phyloP scores from a whole-genome alignment of 1,140 invertebrate genomes.

The Leptinotarsa texana region DNA sequence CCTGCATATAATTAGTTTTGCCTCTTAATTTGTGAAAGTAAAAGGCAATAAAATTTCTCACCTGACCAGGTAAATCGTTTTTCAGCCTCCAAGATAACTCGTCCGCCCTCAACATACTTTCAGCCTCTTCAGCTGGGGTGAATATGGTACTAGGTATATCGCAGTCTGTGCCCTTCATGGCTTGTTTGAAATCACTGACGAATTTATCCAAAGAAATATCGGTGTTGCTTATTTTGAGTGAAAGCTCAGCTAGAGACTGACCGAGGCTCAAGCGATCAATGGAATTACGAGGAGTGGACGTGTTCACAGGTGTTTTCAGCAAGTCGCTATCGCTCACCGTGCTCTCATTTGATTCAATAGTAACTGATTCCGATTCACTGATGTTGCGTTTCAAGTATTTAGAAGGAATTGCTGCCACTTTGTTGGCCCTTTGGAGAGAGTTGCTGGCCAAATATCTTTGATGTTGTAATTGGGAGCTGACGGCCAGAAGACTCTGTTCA shows the following conservation, averaged over 20 bases:
- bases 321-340: slow-evolving; percentile 47
- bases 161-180: slow-evolving; percentile 23
- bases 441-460: slow-evolving; percentile 35
- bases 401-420: slow-evolving; percentile 37
- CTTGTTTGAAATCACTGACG: slow-evolving; percentile 35
- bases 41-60: too few species aligned
- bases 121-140: slow-evolving; percentile 40
- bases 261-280: slow-evolving; percentile 11
- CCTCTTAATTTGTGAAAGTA: too few species aligned
- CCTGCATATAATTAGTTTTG: too few species aligned
- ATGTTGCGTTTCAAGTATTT: slow-evolving; percentile 35
- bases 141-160: slow-evolving; percentile 38
- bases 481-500: not conserved
- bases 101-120: slow-evolving; percentile 39
- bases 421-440: slow-evolving; percentile 35
- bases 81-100: slow-evolving; percentile 47
- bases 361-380: slow-evolving; percentile 1
- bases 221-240: slow-evolving; percentile 31
- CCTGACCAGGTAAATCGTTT: slow-evolving; percentile 39
- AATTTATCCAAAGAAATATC: slow-evolving; percentile 38
- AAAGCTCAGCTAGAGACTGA: slow-evolving; percentile 33
- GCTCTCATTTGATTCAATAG: slow-evolving; percentile 34
- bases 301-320: slow-evolving; percentile 35
- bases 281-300: slow-evolving; percentile 40
- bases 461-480: slow-evolving; percentile 27